These are phyloP conservation scores for Drosophila teissieri DNA, from an alignment of 1,140 invertebrate genomes.

Conservation along the genomic window DNA sequence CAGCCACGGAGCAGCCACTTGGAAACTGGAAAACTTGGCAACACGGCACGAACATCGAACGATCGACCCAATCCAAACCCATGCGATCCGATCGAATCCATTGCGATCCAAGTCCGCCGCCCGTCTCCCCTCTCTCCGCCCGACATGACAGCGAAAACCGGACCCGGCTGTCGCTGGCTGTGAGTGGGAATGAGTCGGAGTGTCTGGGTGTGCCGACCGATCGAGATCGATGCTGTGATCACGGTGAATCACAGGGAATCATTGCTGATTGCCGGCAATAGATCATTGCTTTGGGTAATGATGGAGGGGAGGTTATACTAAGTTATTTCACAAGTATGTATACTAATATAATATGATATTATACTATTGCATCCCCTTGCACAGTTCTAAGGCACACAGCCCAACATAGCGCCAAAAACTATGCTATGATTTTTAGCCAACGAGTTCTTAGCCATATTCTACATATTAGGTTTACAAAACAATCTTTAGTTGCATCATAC, in stretches of 20 bases:
- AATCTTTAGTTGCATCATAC: too few species aligned
- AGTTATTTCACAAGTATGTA: too few species aligned
- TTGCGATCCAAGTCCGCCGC: slow-evolving; percentile 20
- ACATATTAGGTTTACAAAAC: too few species aligned
- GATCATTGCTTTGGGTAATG: not conserved
- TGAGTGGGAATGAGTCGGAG: slow-evolving; percentile 7
- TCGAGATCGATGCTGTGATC: slow-evolving; percentile 14
- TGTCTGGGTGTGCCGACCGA: slow-evolving; percentile 16
- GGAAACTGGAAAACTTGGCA: slow-evolving; percentile 26
- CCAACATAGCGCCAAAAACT: too few species aligned
- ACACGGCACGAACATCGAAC: slow-evolving; percentile 64
- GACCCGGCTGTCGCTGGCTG: slow-evolving; percentile 34
- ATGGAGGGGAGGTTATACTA: too few species aligned
- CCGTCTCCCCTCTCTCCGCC: not conserved
- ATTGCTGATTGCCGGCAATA: not conserved
- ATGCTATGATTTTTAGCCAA: too few species aligned
- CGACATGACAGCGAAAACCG: slow-evolving; percentile 39
- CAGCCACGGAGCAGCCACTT: slow-evolving; percentile 14
- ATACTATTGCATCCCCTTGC: too few species aligned
- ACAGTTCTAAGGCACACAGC: too few species aligned
- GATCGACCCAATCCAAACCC: slow-evolving; percentile 49
- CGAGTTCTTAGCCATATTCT: too few species aligned
- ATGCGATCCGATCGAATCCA: slow-evolving; percentile 21
- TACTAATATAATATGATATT: too few species aligned
- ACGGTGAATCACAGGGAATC: slow-evolving; percentile 23